Percentiles rank a stretch among this genome's conserved stretches.
Evolutionary conservation across 2,113 vertebrate genomes (phyloP).

Genomic region (Gila orcuttii): DNA sequence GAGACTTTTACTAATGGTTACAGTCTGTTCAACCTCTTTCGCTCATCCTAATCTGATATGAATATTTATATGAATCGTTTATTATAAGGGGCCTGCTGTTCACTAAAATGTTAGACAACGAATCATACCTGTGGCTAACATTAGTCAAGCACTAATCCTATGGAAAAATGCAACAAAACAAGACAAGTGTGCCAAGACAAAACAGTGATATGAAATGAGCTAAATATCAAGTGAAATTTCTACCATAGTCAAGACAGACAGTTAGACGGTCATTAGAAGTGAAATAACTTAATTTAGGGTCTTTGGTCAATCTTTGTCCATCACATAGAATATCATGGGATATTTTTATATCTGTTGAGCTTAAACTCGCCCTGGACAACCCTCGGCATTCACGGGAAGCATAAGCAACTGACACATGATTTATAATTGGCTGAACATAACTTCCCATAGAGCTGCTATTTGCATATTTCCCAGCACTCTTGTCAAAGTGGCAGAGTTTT

Average conservation of each 20-base stretch:
- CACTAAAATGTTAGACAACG: background rate
- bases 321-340: background rate
- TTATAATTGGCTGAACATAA: constrained; percentile 54
- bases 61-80: background rate
- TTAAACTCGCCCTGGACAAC: constrained; percentile 39
- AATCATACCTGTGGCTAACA: background rate
- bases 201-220: background rate
- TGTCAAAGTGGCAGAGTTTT: constrained; percentile 53
- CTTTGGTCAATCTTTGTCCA: constrained; percentile 8
- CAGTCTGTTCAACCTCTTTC: background rate
- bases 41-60: background rate
- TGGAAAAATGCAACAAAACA: background rate
- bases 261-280: constrained; percentile 10
- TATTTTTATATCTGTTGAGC: background rate
- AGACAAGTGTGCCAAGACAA: background rate
- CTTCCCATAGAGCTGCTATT: constrained; percentile 41
- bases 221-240: constrained; percentile 21
- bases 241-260: background rate
- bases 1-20: background rate
- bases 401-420: constrained; percentile 38
- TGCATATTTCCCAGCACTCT: constrained; percentile 53
- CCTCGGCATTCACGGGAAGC: constrained; percentile 36
- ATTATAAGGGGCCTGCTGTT: background rate
- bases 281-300: constrained; percentile 2
- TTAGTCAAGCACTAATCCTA: background rate